Percentiles rank a stretch among this genome's conserved stretches.
phyloP scores from a whole-genome alignment of 2,888 invertebrate genomes.

The Cremastinae sp. region DNA sequence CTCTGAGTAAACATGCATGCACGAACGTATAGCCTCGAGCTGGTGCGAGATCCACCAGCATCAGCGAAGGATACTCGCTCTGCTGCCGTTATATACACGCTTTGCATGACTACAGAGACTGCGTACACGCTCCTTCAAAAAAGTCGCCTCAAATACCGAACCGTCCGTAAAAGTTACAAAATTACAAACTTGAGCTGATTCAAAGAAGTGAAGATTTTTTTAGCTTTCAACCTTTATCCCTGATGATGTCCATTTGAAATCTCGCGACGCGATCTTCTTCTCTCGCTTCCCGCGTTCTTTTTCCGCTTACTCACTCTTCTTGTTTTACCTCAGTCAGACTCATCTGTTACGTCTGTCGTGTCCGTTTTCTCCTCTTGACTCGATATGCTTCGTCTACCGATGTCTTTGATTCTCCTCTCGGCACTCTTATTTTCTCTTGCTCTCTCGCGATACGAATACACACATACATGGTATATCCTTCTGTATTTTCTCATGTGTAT shows the following conservation, averaged over 20 bases:
- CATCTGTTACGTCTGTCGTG: conserved; percentile 9
- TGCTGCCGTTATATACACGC: conserved; percentile 32
- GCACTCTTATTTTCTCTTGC: conserved; percentile 33
- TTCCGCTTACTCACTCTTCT: neutral
- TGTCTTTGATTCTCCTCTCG: conserved; percentile 46
- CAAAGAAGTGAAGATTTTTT: conserved; percentile 9
- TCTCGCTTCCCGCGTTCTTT: neutral
- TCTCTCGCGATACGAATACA: no score
- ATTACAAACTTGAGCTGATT: conserved; percentile 40
- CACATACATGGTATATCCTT: no score
- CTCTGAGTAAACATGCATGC: conserved; percentile 38
- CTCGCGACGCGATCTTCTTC: conserved; percentile 26
- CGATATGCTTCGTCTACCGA: conserved; percentile 42
- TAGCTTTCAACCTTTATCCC: conserved; percentile 47
- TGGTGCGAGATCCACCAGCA: conserved; percentile 61
- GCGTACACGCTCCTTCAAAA: neutral
- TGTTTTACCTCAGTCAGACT: conserved; percentile 20
- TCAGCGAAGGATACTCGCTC: conserved; percentile 41
- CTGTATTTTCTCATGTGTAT: no score
- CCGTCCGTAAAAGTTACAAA: conserved; percentile 26
- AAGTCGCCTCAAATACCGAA: conserved; percentile 17
- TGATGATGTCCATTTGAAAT: conserved; percentile 34
- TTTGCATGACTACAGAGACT: neutral
- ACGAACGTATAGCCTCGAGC: conserved; percentile 31
- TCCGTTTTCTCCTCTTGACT: conserved; percentile 28